Evolutionary conservation across 2,797 vertebrate species (phyloP), one percentile per base, ranked within the genome.

Genomic region (Halcyon badia): DNA sequence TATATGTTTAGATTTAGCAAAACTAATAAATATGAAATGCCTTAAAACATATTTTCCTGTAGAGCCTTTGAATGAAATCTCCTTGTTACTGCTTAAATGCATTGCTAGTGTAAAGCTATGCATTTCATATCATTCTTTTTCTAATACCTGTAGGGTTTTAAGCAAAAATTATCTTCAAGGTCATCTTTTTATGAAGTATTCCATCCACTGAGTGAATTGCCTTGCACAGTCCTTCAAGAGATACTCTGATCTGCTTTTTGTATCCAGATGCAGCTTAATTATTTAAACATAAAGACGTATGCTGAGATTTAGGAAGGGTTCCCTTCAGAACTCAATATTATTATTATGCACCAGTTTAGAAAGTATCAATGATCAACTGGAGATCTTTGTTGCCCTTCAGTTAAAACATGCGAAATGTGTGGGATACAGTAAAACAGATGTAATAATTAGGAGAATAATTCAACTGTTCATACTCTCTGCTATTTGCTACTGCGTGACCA

Each of bases 251-350:
- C 83, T 96, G 96, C 83, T 97, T 96, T 97, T 91, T 95, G 69
- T 96, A 96, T 97, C 97, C 97, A 97, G 96, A 97, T 97, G 94
- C 96, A 95, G 71, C 95, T 97, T 98, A 98, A 98, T 97, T 97
- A 95, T 97, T 97, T 97, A 97, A 79, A 96, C 96, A 97, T 98
- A 96, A 98, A 97, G 96, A 96, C 97, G 97, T 95, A 96, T 96
- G 94, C 91, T 97, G 96, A 98, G 96, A 95, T 97, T 97, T 97
- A 98, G 79, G 90, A 97, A 96, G 92, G 95, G 97, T 68, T 97
- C 96, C 94, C 96, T 96, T 94, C 85, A 97, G 98, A 98, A 97
- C 91, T 91, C 88, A 83, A 68, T 93, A 96, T 96, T 96, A 94
- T 94, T 92, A 94, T 97, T 97, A 95, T 97, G 94, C 96, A 89